Base-by-base conservation (phyloP, 2,797 vertebrate species). In the Poecilia picta region DNA sequence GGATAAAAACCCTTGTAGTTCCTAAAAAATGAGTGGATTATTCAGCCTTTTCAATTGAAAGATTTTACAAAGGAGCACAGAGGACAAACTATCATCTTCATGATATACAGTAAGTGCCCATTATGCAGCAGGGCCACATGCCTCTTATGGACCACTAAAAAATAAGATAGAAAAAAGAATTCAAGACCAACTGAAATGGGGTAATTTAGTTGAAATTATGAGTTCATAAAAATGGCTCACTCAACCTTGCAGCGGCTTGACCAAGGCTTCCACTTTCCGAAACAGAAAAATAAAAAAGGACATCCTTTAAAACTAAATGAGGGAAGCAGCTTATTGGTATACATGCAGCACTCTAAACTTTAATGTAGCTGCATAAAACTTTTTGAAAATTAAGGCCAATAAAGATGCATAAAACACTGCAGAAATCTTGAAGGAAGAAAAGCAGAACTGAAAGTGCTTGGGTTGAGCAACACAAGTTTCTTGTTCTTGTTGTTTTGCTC, bases 251-350 rank as follows among this genome's bases (percentile, higher is more conserved):
- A 7, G 64, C 66, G 39, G 64, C 55, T 70, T 10, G 23, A 77
- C 77, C 88, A 86, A 84, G 81, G 83, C 72, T 79, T 74, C 73
- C 36, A 47, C 39, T 20, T 74, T 51, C 13, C 25, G 28, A n/a
- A 59, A 36, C 18, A 77, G 15, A 31, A 79, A 57, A 31, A 45
- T 71, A 33, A 47, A 47, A 81, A 2, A 74, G 51, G 46, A 36
- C 12, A 33, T 23, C 8, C 28, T 74, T 66, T 41, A n/a, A 76
- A 53, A 41, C 57, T 31, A 4, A 64, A 51, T 59, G 62, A 16
- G 15, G 41, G 53, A 75, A 36, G 3, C 25, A 47, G 18, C 10
- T 31, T 23, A 36, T 64, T 76, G 1, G 36, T 51, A 51, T 25
- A 51, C 33, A 36, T n/a, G 36, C 45, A 39, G 6, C 23, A 66